Base-by-base conservation (phyloP, 35 echinoderm and acorn worm species). In the Strongylocentrotus purpuratus region DNA sequence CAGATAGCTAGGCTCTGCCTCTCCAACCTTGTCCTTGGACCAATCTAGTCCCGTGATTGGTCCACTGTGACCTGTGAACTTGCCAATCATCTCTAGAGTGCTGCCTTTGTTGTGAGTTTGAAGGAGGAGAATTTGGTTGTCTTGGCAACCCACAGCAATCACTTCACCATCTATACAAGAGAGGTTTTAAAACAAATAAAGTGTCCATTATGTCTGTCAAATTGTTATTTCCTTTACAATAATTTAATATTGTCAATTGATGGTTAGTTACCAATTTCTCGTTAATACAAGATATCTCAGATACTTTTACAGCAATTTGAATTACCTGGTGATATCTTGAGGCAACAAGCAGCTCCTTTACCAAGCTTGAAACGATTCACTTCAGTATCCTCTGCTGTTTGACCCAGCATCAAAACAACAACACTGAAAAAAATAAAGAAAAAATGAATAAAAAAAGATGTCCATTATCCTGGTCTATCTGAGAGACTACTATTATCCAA, bases 311-410 rank as follows among this genome's bases (percentile, higher is more conserved):
- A 59, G 11, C 52, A 59, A 59, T 59, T 10, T 59, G 17, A 33
- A 33, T 90, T 96, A 98, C 97, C 96, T 94, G 96, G 96, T 92
- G 97, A 96, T 47, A 98, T 96, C 33, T 96, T 98, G 85, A 98
- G 60, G 85, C 96, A 98, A 50, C 59, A 45, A n/a, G 95, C 86
- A 32, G 90, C 92, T 50, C 87, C 50, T 32, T 85, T 94, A 25
- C 94, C 94, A 12, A 95, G 90, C 46, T 96, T 96, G 61, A 89
- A 94, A 46, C 86, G 90, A 86, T 95, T 96, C 45, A 59, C 87
- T 20, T 96, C 93, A 46, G 45, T 25, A 46, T 96, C 85, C n/a
- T 95, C 96, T 33, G 94, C 92, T 28, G 85, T 33, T 46, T 86
- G 55, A 35, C 93, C 90, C 2, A 96, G 35, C 60, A 71, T 93